Base-by-base conservation (phyloP, 2,888 invertebrate genomes). In the Zaprionus bogoriensis region DNA sequence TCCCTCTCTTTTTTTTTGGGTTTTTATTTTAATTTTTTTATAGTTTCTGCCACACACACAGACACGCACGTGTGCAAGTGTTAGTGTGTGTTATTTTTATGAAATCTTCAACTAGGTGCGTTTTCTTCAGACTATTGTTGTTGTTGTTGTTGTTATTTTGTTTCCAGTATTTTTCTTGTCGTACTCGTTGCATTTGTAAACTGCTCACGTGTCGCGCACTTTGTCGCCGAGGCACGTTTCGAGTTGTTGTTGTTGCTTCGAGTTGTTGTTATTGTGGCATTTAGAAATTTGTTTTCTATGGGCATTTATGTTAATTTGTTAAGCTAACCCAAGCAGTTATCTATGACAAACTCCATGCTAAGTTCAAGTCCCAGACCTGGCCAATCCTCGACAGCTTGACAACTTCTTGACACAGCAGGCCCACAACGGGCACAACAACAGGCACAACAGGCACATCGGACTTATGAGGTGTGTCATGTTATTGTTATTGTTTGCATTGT, bases 341-440 rank as follows among this genome's bases (percentile, higher is more conserved):
- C 62, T 48, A 64, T 54, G 50, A 25, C 45, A 46, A 53, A 64
- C 51, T 45, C 46, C 54, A 36, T 20, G 23, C 60, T 27, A 54
- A 32, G 52, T 32, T 23, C 25, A 27, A 28, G 22, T 36, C 19
- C 14, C 20, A 14, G 61, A 52, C 32, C 41, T 44, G 42, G 65
- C 68, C 80, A 79, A 85, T 82, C 80, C 85, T 85, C 59, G 81
- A 53, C 59, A 64, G 54, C 55, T 51, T 53, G 57, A 58, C 61
- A 53, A 64, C 67, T 70, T 52, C 62, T 66, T 68, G 74, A 68
- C 45, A 52, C 47, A 57, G 57, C 32, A n/a, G 6, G n/a, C n/a
- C n/a, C n/a, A n/a, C n/a, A n/a, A n/a, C n/a, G n/a, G n/a, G n/a
- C n/a, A n/a, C n/a, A n/a, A n/a, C n/a, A n/a, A n/a, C n/a, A n/a